Conservation (phyloP, 1,140 invertebrate species). For the Antheraea pernyi region DNA sequence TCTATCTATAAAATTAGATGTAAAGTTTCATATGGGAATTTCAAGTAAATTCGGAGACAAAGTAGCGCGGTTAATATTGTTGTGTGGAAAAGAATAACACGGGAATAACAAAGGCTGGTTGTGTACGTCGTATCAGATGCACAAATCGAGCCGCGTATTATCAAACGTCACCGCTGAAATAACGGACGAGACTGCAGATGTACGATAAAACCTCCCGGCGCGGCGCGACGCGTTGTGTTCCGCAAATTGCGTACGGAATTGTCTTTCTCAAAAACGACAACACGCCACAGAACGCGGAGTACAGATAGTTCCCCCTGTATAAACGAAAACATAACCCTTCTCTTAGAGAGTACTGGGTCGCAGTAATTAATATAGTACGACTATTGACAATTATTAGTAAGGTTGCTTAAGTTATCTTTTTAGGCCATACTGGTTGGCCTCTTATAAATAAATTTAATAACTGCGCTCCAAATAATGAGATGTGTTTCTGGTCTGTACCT, state of each 20-base stretch:
- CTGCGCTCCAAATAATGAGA: no score
- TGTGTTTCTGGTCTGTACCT: no score
- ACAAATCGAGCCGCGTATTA: background rate
- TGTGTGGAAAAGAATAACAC: background rate
- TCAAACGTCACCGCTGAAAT: conserved; percentile 1
- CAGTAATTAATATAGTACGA: no score
- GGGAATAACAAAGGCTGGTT: background rate
- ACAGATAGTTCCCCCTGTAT: background rate
- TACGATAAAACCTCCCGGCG: conserved; percentile 3
- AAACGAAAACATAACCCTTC: no score
- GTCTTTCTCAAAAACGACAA: background rate
- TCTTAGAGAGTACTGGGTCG: no score
- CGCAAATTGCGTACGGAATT: background rate
- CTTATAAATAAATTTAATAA: no score
- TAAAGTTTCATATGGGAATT: no score
- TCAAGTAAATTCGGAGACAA: no score
- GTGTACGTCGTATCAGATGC: background rate
- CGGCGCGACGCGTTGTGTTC: background rate
- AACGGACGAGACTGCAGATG: conserved; percentile 6
- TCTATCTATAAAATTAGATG: no score
- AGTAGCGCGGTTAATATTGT: background rate
- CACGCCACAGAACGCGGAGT: background rate
- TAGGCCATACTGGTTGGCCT: no score
- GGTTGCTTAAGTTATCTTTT: no score
- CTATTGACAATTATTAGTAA: no score